Base-by-base conservation (phyloP, 2,113 vertebrate species). In the Perognathus longimembris region DNA sequence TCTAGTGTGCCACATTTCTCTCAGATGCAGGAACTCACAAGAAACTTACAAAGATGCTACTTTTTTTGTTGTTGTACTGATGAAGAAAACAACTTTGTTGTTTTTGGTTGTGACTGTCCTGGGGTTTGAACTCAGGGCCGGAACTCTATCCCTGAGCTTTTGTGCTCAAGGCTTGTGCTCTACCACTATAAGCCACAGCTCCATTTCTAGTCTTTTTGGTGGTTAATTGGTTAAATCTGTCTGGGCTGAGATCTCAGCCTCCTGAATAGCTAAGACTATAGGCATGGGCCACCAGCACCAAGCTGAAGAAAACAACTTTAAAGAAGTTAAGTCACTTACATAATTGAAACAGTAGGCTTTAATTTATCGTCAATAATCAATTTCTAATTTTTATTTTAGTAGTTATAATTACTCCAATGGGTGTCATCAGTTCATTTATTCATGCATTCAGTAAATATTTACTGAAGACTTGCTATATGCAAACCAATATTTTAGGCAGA, bases 21-120 rank as follows among this genome's bases (percentile, higher is more conserved):
- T 91, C 71, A 82, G 90, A 88, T 30, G 4, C 6, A 78, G 59
- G 42, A 75, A 76, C 7, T 71, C 40, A 93, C 69, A 75, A 22
- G 70, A 74, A 24, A 70, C 18, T 70, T 92, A 69, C 3, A 40
- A 28, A 5, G 1, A 91, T 59, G 6, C 28, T 64, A 30, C 9
- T 70, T 34, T n/a, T n/a, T n/a, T n/a, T n/a, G n/a, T n/a, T 66
- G 36, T 77, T 61, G 81, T 88, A 92, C 54, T 78, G 34, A 80
- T 73, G 66, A 76, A 21, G 11, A 88, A 90, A 88, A 79, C 14
- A 90, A 54, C 50, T 54, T 54, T 54, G 11, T 18, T 54, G 50
- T 14, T 54, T 54, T 54, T 54, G 50, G 14, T 54, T 54, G 12
- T 54, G 15, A 12, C 50, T 18, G 15, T 54, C 50, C 17, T 54